Conservation (phyloP, 2,797 vertebrate genomes). For the Neomorphus geoffroyi region DNA sequence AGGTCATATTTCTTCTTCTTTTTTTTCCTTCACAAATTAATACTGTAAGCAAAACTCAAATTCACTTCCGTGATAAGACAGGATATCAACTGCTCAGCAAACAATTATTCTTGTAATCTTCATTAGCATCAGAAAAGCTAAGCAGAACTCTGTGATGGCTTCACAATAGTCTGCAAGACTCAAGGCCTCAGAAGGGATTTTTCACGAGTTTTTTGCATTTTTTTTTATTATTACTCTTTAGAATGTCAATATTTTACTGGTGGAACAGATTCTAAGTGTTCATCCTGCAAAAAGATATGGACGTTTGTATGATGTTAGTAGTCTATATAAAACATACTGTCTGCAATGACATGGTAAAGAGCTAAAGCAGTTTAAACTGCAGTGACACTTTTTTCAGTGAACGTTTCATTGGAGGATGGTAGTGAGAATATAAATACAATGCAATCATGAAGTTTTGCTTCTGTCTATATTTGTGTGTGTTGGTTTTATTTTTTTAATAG, state of each 20-base stretch:
- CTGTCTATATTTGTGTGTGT: not conserved
- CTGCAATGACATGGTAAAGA: not conserved
- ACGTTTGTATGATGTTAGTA: not conserved
- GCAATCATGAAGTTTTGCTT: not conserved
- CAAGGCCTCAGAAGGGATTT: not conserved
- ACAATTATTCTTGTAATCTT: not conserved
- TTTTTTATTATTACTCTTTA: not conserved
- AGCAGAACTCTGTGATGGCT: not conserved
- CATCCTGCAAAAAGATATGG: not conserved
- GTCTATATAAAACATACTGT: not conserved
- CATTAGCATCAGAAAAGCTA: not conserved
- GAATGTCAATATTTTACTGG: not conserved
- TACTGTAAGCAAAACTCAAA: not conserved
- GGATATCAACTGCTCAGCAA: not conserved
- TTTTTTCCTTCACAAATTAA: not conserved
- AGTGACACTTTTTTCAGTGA: not conserved
- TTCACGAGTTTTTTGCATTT: not conserved
- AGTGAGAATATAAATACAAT: not conserved
- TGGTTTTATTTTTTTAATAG: not conserved
- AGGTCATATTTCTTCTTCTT: not conserved
- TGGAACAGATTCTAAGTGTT: not conserved
- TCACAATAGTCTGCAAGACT: not conserved
- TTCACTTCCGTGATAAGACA: not conserved
- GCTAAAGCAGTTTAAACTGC: not conserved
- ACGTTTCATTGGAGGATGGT: not conserved